Evolutionary conservation across 1,140 invertebrate species (phyloP).

Genomic region (Nautilus pompilius): DNA sequence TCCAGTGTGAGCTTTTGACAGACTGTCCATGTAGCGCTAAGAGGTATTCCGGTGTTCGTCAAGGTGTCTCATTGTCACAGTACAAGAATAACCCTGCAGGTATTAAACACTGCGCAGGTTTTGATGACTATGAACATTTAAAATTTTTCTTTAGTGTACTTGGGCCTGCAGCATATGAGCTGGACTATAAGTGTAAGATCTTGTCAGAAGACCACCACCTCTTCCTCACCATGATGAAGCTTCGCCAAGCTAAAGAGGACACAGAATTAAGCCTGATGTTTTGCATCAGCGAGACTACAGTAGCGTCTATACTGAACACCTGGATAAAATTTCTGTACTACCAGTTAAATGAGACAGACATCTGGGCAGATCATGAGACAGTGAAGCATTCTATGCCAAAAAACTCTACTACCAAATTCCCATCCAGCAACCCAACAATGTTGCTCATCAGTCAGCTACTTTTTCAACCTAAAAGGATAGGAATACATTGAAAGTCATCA

Average conservation of each 20-base stretch:
- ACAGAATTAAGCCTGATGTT: constrained; percentile 8
- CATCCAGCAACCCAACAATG: too few species aligned
- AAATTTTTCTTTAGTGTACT: constrained; percentile 12
- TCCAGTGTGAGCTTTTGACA: too few species aligned
- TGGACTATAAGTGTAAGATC: background rate
- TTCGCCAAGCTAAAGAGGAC: constrained; percentile 9
- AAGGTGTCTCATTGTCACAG: too few species aligned
- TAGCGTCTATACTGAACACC: constrained; percentile 15
- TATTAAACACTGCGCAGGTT: constrained; percentile 18
- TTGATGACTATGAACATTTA: constrained; percentile 15
- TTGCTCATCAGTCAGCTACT: too few species aligned
- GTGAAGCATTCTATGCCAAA: too few species aligned
- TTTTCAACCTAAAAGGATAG: too few species aligned
- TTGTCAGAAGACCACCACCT: constrained; percentile 7
- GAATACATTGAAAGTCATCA: constrained; percentile 23
- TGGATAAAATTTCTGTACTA: constrained; percentile 26
- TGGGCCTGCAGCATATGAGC: constrained; percentile 7
- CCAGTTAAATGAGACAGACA: constrained; percentile 18
- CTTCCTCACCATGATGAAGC: constrained; percentile 19
- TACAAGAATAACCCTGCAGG: constrained; percentile 1
- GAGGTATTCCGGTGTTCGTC: too few species aligned
- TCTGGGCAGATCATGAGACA: too few species aligned
- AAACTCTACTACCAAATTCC: too few species aligned
- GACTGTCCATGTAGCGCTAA: too few species aligned
- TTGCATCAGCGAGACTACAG: constrained; percentile 7